Conservation (phyloP, 2,888 invertebrate genomes). For the Bimastos eiseni region DNA sequence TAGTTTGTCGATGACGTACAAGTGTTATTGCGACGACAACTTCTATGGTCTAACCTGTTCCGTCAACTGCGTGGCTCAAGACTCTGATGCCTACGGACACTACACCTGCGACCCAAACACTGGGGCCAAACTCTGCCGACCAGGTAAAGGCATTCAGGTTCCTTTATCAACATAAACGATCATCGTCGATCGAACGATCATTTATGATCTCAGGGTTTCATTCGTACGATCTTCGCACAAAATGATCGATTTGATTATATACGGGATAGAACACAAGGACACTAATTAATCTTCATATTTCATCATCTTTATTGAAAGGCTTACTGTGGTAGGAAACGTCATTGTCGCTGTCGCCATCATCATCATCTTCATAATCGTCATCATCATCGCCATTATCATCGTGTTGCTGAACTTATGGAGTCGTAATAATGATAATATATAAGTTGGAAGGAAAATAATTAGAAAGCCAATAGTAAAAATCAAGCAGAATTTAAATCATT, state of each 20-base stretch:
- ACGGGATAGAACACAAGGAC: no score
- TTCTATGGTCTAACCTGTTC: constrained; percentile 38
- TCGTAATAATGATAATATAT: neutral
- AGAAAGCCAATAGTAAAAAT: neutral
- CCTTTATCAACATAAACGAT: neutral
- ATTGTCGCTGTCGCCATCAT: neutral
- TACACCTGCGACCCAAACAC: constrained; percentile 34
- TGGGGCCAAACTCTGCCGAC: constrained; percentile 30
- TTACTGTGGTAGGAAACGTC: neutral
- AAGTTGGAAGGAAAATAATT: neutral
- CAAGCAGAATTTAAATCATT: neutral
- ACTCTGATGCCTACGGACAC: constrained; percentile 30
- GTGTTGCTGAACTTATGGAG: neutral
- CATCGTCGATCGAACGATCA: neutral
- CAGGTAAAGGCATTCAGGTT: constrained; percentile 19
- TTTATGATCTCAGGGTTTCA: no score
- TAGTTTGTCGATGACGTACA: constrained; percentile 30
- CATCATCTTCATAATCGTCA: neutral
- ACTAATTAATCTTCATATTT: neutral
- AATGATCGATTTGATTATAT: no score
- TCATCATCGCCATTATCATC: neutral
- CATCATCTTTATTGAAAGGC: neutral
- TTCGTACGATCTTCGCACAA: no score
- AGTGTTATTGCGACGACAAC: constrained; percentile 36
- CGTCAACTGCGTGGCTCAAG: constrained; percentile 29